Evolutionary conservation across 2,888 invertebrate genomes (phyloP).

Genomic region (Branchipolynoe longqiensis): DNA sequence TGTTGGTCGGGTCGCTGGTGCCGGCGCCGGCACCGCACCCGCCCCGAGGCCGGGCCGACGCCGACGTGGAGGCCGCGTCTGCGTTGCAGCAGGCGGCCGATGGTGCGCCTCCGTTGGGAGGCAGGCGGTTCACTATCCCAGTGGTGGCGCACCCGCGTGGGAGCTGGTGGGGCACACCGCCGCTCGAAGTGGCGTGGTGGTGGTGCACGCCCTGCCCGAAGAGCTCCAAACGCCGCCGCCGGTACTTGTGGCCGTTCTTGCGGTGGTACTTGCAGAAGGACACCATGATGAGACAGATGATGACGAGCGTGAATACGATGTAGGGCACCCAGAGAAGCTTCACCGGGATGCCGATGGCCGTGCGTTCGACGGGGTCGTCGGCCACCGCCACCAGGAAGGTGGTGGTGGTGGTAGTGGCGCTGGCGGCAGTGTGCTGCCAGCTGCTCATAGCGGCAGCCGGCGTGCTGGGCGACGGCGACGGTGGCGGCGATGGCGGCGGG

Average conservation of each 20-base stretch:
- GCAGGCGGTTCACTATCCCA: background rate
- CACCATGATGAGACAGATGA: slow-evolving; percentile 64
- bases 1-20: background rate
- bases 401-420: background rate
- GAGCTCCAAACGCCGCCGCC: slow-evolving; percentile 58
- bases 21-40: background rate
- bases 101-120: slow-evolving; percentile 19
- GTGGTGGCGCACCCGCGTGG: background rate
- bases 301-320: slow-evolving; percentile 62
- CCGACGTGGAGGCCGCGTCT: slow-evolving; percentile 22
- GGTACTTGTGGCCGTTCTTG: slow-evolving; percentile 69
- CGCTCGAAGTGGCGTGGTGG: background rate
- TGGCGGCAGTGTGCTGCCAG: background rate
- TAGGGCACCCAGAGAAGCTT: slow-evolving; percentile 68
- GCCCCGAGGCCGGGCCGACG: background rate
- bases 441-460: background rate
- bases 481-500: background rate
- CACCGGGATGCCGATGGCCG: slow-evolving; percentile 62
- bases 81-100: slow-evolving; percentile 13
- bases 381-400: background rate
- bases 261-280: slow-evolving; percentile 68
- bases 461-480: background rate
- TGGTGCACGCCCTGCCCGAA: background rate
- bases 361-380: slow-evolving; percentile 55
- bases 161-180: background rate